Evolutionary conservation across 2,797 vertebrate genomes (phyloP), one percentile per base, ranked within the genome.

Genomic region (Myotis vivesi): DNA sequence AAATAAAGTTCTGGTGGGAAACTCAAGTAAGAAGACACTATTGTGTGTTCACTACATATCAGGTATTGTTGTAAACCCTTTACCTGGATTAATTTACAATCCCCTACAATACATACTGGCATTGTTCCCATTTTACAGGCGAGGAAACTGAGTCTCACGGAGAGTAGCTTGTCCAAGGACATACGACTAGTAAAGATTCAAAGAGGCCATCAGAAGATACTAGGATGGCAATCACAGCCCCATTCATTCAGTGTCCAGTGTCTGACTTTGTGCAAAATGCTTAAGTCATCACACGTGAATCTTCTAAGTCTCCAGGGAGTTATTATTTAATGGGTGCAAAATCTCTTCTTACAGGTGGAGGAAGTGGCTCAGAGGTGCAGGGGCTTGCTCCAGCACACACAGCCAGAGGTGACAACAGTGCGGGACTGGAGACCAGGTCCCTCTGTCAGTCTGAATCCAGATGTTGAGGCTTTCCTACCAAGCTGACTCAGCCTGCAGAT

Each of bases 181-280:
- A 71, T 5, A 25, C 38, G n/a, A 49, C 53, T 76, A 66, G 15
- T 33, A 68, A 83, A 68, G 41, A 66, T 72, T 87, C 59, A 9
- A 62, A 49, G 17, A 53, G 64, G 49, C 44, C 69, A 53, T 25
- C 23, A 16, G 66, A 66, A 49, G 80, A 44, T 30, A 89, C 19
- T 36, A 92, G n/a, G 19, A 17, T 38, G 77, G 77, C 13, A 28
- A 66, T 72, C 55, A 64, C 44, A 71, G 71, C 28, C 19, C 41
- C 33, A 16, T n/a, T 81, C n/a, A 8, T 5, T 41, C 11, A 33
- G 55, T 41, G 55, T 12, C 44, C 16, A 33, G 4, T 3, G 38
- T 91, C 72, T 96, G 88, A 49, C 72, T 93, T 87, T 10, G 20
- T 76, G 66, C 46, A 81, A 85, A 88, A 46, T 38, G 33, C 69